Evolutionary conservation across 2,888 invertebrate genomes (phyloP).

Genomic region (Gastrophysa polygoni): DNA sequence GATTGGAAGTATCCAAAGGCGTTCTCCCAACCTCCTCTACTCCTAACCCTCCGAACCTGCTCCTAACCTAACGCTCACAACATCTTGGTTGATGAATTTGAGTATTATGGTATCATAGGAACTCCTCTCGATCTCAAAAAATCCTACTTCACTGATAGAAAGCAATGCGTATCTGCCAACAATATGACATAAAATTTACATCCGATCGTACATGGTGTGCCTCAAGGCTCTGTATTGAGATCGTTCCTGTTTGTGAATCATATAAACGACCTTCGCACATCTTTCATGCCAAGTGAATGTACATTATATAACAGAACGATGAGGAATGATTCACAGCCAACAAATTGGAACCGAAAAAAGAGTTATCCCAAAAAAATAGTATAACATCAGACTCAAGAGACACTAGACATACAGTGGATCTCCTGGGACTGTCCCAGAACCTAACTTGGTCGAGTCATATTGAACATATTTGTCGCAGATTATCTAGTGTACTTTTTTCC

Average conservation of each 20-base stretch:
- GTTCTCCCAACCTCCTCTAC: too few species aligned
- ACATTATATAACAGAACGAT: not conserved
- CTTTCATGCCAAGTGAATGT: not conserved
- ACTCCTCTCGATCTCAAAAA: not conserved
- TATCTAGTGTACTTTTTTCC: too few species aligned
- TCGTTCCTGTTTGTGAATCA: not conserved
- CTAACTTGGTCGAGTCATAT: not conserved
- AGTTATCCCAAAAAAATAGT: not conserved
- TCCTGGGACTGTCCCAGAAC: not conserved
- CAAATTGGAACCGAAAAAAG: not conserved
- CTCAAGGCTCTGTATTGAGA: not conserved
- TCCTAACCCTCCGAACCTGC: too few species aligned
- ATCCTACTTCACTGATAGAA: not conserved
- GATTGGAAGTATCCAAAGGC: too few species aligned
- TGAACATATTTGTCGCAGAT: too few species aligned
- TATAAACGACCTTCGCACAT: not conserved
- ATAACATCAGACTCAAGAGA: not conserved
- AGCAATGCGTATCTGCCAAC: not conserved
- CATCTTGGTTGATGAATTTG: not conserved
- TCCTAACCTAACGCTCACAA: too few species aligned
- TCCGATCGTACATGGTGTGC: not conserved
- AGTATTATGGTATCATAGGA: not conserved
- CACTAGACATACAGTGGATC: not conserved
- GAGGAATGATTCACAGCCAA: not conserved
- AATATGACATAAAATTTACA: not conserved